These are phyloP conservation scores for Cinclus cinclus DNA, from an alignment of 2,113 vertebrate genomes.

Conservation along the genomic window DNA sequence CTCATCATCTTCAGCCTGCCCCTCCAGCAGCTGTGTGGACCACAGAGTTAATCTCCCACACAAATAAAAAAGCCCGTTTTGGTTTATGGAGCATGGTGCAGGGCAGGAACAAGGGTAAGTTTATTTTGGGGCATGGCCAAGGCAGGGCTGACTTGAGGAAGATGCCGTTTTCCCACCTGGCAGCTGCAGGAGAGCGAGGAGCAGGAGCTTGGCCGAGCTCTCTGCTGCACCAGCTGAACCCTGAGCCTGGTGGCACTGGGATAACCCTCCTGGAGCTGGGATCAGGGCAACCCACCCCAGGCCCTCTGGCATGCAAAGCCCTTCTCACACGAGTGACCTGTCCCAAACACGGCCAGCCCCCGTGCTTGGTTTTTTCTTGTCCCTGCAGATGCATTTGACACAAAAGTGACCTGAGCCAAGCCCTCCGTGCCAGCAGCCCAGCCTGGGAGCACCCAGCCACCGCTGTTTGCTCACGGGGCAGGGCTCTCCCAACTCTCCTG, in stretches of 20 bases:
- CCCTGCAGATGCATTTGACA: background rate
- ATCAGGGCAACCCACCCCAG: background rate
- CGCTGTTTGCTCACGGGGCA: background rate
- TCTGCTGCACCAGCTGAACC: rapidly evolving
- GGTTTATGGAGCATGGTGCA: background rate
- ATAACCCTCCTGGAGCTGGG: background rate
- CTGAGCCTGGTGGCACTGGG: background rate
- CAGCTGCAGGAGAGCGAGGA: background rate
- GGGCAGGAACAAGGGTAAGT: rapidly evolving
- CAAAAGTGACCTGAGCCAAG: rapidly evolving
- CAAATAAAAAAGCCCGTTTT: background rate
- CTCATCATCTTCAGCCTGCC: background rate
- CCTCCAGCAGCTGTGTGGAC: rapidly evolving
- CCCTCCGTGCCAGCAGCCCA: background rate
- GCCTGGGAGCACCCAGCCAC: background rate
- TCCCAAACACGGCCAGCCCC: rapidly evolving
- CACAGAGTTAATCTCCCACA: background rate
- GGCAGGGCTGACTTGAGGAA: background rate
- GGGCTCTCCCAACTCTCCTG: background rate
- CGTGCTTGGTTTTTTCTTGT: background rate
- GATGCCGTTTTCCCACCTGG: background rate
- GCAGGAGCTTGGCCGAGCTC: background rate
- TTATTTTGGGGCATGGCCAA: background rate
- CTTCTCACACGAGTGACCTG: background rate
- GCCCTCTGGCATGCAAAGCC: background rate